Base-by-base conservation (phyloP, 2,797 vertebrate genomes). In the Hydrophis major region DNA sequence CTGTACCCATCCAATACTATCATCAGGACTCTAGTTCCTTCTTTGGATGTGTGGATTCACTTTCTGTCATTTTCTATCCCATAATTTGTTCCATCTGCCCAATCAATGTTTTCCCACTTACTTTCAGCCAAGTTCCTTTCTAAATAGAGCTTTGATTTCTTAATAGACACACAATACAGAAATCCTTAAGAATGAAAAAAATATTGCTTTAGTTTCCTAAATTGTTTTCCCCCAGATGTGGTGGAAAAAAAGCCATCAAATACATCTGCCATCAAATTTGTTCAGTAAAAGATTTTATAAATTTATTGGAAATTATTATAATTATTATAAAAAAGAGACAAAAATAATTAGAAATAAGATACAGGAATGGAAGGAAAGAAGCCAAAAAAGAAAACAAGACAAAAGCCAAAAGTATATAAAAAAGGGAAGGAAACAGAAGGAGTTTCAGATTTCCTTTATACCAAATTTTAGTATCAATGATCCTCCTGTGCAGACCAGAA, bases 361-460 rank as follows among this genome's bases (percentile, higher is more conserved):
- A 57, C 18, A 18, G 56, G 16, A 57, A 57, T 57, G 16, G 14
- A 32, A 69, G 13, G 11, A 13, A 28, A 28, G 3, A 13, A 28
- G 4, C 1, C 28, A 63, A n/a, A 13, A 66, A 66, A 5, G 27
- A 6, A 14, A 66, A 2, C 0, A 69, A 16, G n/a, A 1, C n/a
- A 69, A n/a, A 69, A 16, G 13, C 4, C 63, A n/a, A 69, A 6
- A 6, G 13, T n/a, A 14, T n/a, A 13, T 13, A 5, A 32, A 59
- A 69, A 16, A 3, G 6, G n/a, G 6, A 69, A 16, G 32, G 13
- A 69, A 69, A 16, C 66, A 32, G 12, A 63, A 28, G 10, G 63
- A n/a, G n/a, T 69, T 69, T 69, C 66, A 32, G 13, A 32, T 69
- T 69, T 69, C 2, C 4, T 69, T 69, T 7, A 16, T 0, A 69